phyloP scores from a whole-genome alignment of 2,888 invertebrate genomes.

The Phortica magna region DNA sequence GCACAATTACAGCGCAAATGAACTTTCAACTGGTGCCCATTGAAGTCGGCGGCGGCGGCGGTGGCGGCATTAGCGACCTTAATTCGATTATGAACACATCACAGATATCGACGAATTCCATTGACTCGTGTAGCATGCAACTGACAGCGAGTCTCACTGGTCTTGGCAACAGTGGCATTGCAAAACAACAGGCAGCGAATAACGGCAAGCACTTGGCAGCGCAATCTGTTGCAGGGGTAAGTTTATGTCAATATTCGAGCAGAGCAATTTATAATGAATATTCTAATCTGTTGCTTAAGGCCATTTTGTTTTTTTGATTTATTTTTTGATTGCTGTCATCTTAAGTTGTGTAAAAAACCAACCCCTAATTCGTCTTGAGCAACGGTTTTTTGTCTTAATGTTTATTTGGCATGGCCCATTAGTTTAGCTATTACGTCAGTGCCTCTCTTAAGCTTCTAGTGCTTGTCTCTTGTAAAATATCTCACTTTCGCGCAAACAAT shows the following conservation, averaged over 20 bases:
- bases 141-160: conserved; percentile 51
- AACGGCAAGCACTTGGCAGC: conserved; percentile 63
- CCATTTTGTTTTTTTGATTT: too few relatives aligned
- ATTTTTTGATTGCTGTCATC: too few relatives aligned
- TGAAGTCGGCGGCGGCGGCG: not conserved
- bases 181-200: conserved; percentile 39
- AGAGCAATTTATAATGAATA: too few relatives aligned
- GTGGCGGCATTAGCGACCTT: conserved; percentile 6
- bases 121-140: conserved; percentile 66
- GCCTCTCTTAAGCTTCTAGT: too few relatives aligned
- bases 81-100: conserved; percentile 77
- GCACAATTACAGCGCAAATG: conserved; percentile 27
- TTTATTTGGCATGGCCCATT: too few relatives aligned
- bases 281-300: too few relatives aligned
- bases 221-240: conserved; percentile 68
- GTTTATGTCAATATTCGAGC: conserved; percentile 22
- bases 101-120: conserved; percentile 77
- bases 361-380: too few relatives aligned
- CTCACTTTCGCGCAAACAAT: too few relatives aligned
- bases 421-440: too few relatives aligned
- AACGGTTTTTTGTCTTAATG: too few relatives aligned
- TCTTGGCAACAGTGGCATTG: conserved; percentile 46
- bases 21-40: conserved; percentile 28
- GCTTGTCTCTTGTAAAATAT: too few relatives aligned
- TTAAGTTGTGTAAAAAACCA: too few relatives aligned